These are phyloP conservation scores for Holothuria glaberrima DNA, from an alignment of 35 echinoderm and acorn worm species.

Conservation along the genomic window DNA sequence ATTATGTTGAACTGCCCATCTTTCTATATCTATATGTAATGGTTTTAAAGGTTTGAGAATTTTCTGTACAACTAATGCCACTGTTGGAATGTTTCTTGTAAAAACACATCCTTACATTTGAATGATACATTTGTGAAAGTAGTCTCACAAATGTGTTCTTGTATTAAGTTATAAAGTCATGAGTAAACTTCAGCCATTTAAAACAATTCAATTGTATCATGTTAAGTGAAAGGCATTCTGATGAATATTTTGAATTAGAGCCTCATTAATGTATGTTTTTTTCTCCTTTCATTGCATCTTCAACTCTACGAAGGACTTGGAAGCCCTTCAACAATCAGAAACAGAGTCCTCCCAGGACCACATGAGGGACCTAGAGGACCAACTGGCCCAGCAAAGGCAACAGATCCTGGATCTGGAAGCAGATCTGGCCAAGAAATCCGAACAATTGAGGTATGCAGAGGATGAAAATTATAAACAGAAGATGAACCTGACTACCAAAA, in stretches of 20 bases:
- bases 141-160: no score
- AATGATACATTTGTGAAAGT: no score
- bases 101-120: no score
- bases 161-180: no score
- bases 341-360: slow-evolving; percentile 92
- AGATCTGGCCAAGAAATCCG: slow-evolving; percentile 79
- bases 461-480: slow-evolving; percentile 83
- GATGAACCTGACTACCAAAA: slow-evolving; percentile 63
- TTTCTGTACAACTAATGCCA: no score
- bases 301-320: slow-evolving; percentile 70
- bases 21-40: no score
- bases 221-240: not conserved
- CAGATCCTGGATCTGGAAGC: slow-evolving; percentile 78
- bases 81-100: no score
- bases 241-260: not conserved
- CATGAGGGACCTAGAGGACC: slow-evolving; percentile 89
- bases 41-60: no score
- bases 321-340: slow-evolving; percentile 87
- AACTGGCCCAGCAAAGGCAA: slow-evolving; percentile 57
- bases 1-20: no score
- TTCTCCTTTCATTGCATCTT: no score
- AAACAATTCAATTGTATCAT: not conserved
- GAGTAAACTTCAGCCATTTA: not conserved
- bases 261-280: no score
- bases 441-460: slow-evolving; percentile 87